Conservation (phyloP, 2,797 vertebrate species). For the Sarcoramphus papa region DNA sequence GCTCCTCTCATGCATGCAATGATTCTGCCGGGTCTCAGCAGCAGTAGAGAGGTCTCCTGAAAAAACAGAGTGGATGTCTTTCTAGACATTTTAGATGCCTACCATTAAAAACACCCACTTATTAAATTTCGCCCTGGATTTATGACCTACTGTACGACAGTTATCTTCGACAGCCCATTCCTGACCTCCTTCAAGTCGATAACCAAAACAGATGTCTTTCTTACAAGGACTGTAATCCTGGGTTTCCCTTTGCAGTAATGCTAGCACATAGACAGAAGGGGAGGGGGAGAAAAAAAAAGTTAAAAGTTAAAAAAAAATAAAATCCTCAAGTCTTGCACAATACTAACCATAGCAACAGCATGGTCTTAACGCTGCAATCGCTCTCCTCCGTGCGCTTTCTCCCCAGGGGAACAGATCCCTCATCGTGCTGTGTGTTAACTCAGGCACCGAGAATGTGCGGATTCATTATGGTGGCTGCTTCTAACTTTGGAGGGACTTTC, state of each 20-base stretch:
- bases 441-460: background rate
- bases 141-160: background rate
- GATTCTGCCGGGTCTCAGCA: background rate
- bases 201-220: background rate
- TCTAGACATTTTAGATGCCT: background rate
- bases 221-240: background rate
- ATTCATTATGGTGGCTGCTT: background rate
- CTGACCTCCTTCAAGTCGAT: background rate
- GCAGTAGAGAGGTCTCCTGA: background rate
- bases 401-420: background rate
- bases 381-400: background rate
- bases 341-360: constrained; percentile 36
- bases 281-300: background rate
- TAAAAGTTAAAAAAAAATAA: background rate
- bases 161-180: background rate
- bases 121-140: background rate
- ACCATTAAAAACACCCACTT: background rate
- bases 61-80: background rate
- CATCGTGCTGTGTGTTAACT: background rate
- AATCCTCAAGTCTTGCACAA: background rate
- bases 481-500: background rate
- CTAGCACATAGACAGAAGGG: background rate
- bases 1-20: background rate
- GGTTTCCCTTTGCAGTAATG: background rate
- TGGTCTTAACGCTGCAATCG: background rate